phyloP scores from a whole-genome alignment of 1,140 invertebrate genomes.

The Plectus sambesii region DNA sequence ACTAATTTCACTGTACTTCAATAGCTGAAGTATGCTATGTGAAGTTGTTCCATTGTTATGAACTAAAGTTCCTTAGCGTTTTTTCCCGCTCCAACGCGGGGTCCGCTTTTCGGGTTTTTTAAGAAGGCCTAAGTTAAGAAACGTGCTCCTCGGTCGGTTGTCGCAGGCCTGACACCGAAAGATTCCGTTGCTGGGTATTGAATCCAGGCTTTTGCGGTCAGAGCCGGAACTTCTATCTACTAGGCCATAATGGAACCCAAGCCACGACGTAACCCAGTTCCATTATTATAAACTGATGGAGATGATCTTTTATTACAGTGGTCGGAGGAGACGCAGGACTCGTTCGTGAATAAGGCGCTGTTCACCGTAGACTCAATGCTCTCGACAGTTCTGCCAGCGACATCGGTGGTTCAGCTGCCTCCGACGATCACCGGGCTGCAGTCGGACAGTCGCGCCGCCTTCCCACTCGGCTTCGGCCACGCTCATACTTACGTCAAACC shows the following conservation, averaged over 20 bases:
- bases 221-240: too few relatives aligned
- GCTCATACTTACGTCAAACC: slow-evolving; percentile 65
- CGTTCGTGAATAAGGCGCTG: slow-evolving; percentile 37
- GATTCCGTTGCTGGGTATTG: too few relatives aligned
- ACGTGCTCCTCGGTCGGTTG: slow-evolving; percentile 61
- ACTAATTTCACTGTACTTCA: background rate
- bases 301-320: slow-evolving; percentile 52
- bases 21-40: too few relatives aligned
- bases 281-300: too few relatives aligned
- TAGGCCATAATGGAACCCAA: background rate
- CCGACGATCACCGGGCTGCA: slow-evolving; percentile 61
- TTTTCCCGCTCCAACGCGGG: too few relatives aligned
- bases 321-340: slow-evolving; percentile 54
- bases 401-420: slow-evolving; percentile 60
- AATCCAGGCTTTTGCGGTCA: slow-evolving; percentile 57
- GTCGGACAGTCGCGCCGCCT: slow-evolving; percentile 61
- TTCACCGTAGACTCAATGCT: slow-evolving; percentile 33
- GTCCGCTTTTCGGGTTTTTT: too few relatives aligned
- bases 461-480: slow-evolving; percentile 82
- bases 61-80: background rate
- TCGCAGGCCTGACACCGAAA: too few relatives aligned
- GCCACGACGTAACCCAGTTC: background rate
- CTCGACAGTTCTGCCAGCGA: slow-evolving; percentile 10
- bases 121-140: slow-evolving; percentile 63
- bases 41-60: background rate